Percentiles rank a stretch among this genome's conserved stretches.
Conservation (phyloP, 2,113 vertebrate genomes). For the Xiphophorus hellerii region DNA sequence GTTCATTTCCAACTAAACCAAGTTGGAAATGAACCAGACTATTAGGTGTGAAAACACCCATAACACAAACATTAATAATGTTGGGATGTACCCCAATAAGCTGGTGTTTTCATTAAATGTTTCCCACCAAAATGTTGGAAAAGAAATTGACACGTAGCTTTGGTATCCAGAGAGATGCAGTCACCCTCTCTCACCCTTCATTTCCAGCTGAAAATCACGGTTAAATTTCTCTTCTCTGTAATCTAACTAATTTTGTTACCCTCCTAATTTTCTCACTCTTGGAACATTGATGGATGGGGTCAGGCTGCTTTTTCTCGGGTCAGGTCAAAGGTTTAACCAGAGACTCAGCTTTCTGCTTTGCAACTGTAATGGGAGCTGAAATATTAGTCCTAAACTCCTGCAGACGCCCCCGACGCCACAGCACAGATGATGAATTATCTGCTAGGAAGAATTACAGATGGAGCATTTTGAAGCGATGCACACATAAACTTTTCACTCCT, state of each 20-base stretch:
- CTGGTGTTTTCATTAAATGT: not conserved
- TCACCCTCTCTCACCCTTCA: not conserved
- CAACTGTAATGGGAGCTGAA: constrained; percentile 80
- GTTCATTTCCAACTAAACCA: no score
- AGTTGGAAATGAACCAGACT: no score
- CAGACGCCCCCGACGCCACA: constrained; percentile 60
- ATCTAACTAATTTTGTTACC: constrained; percentile 63
- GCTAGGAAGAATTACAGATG: constrained; percentile 80
- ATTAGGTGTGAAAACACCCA: no score
- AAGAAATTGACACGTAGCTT: constrained; percentile 1
- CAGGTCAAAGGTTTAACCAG: constrained; percentile 61
- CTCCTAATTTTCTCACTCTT: constrained; percentile 55
- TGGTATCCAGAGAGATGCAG: not conserved
- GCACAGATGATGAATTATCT: constrained; percentile 84
- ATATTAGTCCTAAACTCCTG: constrained; percentile 73
- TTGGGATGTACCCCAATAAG: not conserved
- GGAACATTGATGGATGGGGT: constrained; percentile 76
- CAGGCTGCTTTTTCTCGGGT: constrained; percentile 63
- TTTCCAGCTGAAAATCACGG: constrained; percentile 28
- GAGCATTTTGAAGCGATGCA: constrained; percentile 45
- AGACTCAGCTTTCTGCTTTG: constrained; percentile 53
- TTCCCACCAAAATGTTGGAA: not conserved
- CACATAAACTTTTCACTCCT: constrained; percentile 15
- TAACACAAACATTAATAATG: no score
- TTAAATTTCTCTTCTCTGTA: constrained; percentile 30